Percentiles rank a stretch among this genome's conserved stretches.
Conservation (phyloP, 1,140 invertebrate genomes). For the Diabrotica undecimpunctata region DNA sequence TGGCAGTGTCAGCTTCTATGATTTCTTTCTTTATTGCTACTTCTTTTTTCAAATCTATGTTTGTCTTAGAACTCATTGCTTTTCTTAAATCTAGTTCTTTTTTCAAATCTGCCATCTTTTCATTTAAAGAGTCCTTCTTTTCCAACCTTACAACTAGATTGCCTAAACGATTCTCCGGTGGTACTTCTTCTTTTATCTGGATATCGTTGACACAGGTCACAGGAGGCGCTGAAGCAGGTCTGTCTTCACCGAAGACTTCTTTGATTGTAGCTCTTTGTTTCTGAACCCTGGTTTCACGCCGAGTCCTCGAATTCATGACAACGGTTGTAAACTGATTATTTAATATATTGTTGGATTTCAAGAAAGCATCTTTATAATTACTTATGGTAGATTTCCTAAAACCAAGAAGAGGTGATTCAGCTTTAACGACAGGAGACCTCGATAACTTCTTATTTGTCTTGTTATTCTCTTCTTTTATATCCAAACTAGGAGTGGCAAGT, state of each 20-base stretch:
- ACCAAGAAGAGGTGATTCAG: constrained; percentile 53
- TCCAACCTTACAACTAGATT: constrained; percentile 33
- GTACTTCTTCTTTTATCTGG: constrained; percentile 25
- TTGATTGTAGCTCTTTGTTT: constrained; percentile 74
- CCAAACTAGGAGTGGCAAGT: constrained; percentile 56
- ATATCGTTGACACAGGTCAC: constrained; percentile 49
- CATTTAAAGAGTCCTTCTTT: constrained; percentile 26
- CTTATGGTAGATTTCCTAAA: constrained; percentile 68
- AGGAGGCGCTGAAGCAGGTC: constrained; percentile 59
- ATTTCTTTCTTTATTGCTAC: constrained; percentile 10
- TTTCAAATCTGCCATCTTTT: constrained; percentile 1
- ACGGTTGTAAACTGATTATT: constrained; percentile 64
- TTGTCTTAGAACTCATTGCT: constrained; percentile 14
- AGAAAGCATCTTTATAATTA: constrained; percentile 65
- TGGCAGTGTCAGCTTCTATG: no score
- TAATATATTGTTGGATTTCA: constrained; percentile 56
- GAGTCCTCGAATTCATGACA: constrained; percentile 68
- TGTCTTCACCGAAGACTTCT: constrained; percentile 73
- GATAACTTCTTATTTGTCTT: constrained; percentile 51
- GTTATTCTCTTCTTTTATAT: constrained; percentile 43
- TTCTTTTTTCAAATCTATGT: constrained; percentile 24
- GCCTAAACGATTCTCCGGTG: constrained; percentile 21
- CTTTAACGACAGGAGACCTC: constrained; percentile 52
- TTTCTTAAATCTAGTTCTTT: constrained; percentile 5
- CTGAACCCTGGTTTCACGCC: constrained; percentile 70